Percentiles rank a stretch among this genome's conserved stretches.
These are phyloP conservation scores for Sipunculus nudus DNA, from an alignment of 2,888 invertebrate species.

Conservation along the genomic window DNA sequence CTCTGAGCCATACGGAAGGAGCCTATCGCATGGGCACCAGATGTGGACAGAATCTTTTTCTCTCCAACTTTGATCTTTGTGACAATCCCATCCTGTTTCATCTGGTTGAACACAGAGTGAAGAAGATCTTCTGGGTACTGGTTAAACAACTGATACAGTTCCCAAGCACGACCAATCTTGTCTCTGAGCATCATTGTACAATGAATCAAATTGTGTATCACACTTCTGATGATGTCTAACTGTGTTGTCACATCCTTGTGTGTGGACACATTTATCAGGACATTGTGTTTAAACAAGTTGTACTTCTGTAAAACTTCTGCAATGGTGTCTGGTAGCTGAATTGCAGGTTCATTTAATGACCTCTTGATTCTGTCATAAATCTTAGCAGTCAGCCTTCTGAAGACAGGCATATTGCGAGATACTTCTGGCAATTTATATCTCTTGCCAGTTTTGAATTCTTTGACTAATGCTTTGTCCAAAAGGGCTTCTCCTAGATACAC, in stretches of 20 bases:
- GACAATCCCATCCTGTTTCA: conserved; percentile 73
- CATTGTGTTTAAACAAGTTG: conserved; percentile 35
- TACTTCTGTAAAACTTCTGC: conserved; percentile 25
- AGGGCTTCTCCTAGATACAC: conserved; percentile 74
- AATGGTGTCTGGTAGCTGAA: conserved; percentile 18
- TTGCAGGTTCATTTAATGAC: background rate
- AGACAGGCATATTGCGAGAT: no score
- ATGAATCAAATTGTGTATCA: conserved; percentile 71
- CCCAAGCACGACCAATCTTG: conserved; percentile 74
- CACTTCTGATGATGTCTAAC: conserved; percentile 70
- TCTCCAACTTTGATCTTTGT: conserved; percentile 57
- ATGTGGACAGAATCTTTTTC: background rate
- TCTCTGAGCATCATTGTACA: conserved; percentile 74
- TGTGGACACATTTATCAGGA: conserved; percentile 61
- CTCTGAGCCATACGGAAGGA: conserved; percentile 32
- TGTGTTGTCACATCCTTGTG: conserved; percentile 64
- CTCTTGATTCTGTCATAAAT: background rate
- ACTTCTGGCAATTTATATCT: no score
- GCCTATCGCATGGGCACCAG: conserved; percentile 14
- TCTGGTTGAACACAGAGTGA: conserved; percentile 72
- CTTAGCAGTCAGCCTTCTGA: no score
- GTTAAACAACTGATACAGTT: conserved; percentile 78
- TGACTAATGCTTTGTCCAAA: conserved; percentile 67
- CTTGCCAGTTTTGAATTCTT: conserved; percentile 18
- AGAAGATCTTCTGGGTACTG: conserved; percentile 77